These are phyloP conservation scores for Resseliella maxima DNA, from an alignment of 2,888 invertebrate genomes.

Conservation along the genomic window DNA sequence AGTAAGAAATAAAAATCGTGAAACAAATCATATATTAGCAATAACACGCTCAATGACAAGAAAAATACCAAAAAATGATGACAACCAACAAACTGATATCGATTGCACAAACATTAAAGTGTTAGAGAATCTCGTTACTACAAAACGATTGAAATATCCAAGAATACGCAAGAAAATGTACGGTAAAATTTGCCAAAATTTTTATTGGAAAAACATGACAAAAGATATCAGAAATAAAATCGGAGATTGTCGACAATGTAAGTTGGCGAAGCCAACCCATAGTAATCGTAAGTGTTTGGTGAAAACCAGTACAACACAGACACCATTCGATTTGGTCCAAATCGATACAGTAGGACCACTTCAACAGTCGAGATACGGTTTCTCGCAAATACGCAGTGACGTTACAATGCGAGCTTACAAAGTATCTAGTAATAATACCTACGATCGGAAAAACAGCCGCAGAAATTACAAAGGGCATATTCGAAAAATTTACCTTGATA, in stretches of 20 bases:
- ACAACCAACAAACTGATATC: too few relatives aligned
- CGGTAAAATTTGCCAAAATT: background rate
- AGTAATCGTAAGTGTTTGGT: constrained; percentile 14
- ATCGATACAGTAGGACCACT: constrained; percentile 57
- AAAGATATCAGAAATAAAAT: constrained; percentile 36
- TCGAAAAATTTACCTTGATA: constrained; percentile 58
- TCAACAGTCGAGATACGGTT: background rate
- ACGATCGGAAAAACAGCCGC: constrained; percentile 51
- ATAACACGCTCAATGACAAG: background rate
- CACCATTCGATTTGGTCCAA: constrained; percentile 55
- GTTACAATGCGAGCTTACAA: constrained; percentile 57
- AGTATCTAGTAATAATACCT: constrained; percentile 57
- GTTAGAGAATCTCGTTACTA: background rate
- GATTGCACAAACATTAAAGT: background rate
- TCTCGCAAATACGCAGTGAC: constrained; percentile 56
- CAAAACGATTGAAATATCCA: too few relatives aligned
- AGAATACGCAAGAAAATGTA: background rate
- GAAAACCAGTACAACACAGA: constrained; percentile 55
- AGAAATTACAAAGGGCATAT: constrained; percentile 57
- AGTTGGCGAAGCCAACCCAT: constrained; percentile 40
- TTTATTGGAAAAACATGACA: constrained; percentile 56
- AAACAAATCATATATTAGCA: background rate
- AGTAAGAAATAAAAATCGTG: background rate
- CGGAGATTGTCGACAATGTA: constrained; percentile 32
- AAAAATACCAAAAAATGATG: too few relatives aligned